Evolutionary conservation across 2,797 vertebrate species (phyloP).

Genomic region (Triplophysa yarkandensis): DNA sequence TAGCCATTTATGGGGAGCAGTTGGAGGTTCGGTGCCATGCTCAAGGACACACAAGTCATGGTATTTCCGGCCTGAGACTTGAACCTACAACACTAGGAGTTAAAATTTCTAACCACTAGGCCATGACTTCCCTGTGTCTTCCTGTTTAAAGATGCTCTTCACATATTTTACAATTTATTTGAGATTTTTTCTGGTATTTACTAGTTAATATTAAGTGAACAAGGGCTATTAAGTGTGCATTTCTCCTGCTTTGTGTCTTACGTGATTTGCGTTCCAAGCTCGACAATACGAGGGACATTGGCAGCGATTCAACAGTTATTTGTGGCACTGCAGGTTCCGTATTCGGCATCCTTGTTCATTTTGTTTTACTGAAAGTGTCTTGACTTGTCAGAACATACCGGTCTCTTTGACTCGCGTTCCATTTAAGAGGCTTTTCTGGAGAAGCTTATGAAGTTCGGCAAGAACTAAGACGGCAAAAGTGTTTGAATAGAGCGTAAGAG

Average conservation of each 20-base stretch:
- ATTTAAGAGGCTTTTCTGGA: slow-evolving; percentile 52
- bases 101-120: no score
- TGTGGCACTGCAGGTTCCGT: slow-evolving; percentile 22
- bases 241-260: slow-evolving; percentile 36
- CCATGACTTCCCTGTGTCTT: no score
- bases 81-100: no score
- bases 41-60: no score
- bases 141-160: no score
- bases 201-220: no score
- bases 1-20: no score
- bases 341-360: slow-evolving; percentile 23
- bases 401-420: slow-evolving; percentile 34
- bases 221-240: not conserved
- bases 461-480: slow-evolving; percentile 48
- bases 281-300: slow-evolving; percentile 47
- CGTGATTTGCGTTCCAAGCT: slow-evolving; percentile 39
- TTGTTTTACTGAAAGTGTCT: slow-evolving; percentile 47
- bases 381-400: slow-evolving; percentile 42
- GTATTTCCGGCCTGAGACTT: no score
- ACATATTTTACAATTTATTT: no score
- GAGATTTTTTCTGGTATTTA: no score
- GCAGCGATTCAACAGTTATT: slow-evolving; percentile 45
- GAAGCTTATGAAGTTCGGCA: slow-evolving; percentile 46
- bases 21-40: no score
- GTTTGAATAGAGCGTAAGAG: slow-evolving; percentile 55